These are phyloP conservation scores for Proctacanthus coquilletti DNA, from an alignment of 1,140 invertebrate genomes.

Conservation along the genomic window DNA sequence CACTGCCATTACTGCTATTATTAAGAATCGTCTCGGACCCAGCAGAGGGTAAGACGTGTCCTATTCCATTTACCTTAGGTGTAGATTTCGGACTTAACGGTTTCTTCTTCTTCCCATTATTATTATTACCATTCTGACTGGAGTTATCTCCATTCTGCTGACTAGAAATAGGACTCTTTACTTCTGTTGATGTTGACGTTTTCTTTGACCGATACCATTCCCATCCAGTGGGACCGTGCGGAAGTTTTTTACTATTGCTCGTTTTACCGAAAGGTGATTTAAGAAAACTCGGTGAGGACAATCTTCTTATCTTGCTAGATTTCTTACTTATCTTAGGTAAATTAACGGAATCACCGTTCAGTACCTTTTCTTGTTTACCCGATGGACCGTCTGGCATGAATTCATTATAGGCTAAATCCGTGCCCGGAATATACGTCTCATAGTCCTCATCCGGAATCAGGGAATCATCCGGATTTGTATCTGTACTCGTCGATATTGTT, in stretches of 20 bases:
- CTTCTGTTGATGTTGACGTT: background rate
- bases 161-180: background rate
- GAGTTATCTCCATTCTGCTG: background rate
- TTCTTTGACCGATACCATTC: constrained; percentile 21
- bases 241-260: constrained; percentile 12
- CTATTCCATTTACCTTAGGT: no score
- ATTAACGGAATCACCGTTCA: background rate
- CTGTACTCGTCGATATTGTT: constrained; percentile 11
- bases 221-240: constrained; percentile 27
- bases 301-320: constrained; percentile 28
- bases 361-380: constrained; percentile 16
- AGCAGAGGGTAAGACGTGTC: background rate
- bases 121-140: constrained; percentile 1
- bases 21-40: background rate
- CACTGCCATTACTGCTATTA: background rate
- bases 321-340: constrained; percentile 18
- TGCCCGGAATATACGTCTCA: constrained; percentile 24
- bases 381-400: constrained; percentile 29
- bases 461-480: constrained; percentile 16
- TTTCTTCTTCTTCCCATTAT: background rate
- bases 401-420: constrained; percentile 25
- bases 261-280: constrained; percentile 39
- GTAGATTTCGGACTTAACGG: background rate
- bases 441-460: constrained; percentile 26
- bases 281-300: constrained; percentile 48